Conservation (phyloP, 2,113 vertebrate species). For the Phylloscopus trochilus region DNA sequence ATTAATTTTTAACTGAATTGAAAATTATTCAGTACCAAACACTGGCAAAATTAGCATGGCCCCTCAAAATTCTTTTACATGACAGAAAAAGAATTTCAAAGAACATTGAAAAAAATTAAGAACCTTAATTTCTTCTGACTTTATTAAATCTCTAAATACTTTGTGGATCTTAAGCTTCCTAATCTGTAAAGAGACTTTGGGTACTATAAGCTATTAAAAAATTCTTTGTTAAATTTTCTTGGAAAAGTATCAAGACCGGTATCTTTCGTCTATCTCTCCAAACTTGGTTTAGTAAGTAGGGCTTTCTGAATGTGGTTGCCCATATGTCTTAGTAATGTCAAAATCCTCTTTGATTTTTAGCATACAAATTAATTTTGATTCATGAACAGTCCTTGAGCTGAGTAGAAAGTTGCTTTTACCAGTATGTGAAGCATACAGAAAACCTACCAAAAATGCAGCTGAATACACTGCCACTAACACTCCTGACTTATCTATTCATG, state of each 20-base stretch:
- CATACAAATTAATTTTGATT: neutral
- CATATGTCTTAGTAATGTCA: neutral
- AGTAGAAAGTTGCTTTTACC: neutral
- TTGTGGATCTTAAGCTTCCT: neutral
- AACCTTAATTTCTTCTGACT: neutral
- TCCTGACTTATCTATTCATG: neutral
- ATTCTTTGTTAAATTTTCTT: neutral
- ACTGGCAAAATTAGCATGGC: neutral
- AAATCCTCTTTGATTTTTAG: neutral
- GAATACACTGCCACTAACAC: neutral
- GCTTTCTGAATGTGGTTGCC: neutral
- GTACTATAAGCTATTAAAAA: neutral
- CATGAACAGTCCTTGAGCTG: neutral
- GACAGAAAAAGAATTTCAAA: neutral
- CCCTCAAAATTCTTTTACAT: neutral
- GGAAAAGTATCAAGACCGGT: neutral
- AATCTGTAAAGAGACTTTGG: neutral
- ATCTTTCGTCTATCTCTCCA: neutral
- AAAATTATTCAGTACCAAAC: neutral
- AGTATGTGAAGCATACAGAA: neutral
- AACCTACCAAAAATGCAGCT: neutral
- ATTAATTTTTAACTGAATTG: neutral
- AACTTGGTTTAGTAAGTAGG: neutral
- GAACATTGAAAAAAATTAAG: neutral
- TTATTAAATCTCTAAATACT: neutral